Evolutionary conservation across 2,113 vertebrate species (phyloP).

Genomic region (Gavia stellata): DNA sequence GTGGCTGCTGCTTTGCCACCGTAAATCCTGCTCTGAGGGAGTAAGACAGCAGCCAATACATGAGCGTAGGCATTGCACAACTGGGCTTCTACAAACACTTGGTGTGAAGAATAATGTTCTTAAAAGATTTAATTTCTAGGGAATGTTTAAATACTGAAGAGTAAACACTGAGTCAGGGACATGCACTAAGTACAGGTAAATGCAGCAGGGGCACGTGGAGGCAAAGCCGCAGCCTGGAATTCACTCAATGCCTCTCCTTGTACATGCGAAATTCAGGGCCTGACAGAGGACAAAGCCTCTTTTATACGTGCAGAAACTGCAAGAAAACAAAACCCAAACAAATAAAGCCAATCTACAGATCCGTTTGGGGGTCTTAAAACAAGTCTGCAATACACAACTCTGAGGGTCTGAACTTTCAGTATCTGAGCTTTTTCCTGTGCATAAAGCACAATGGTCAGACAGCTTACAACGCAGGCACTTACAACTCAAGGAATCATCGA

Average conservation of each 20-base stretch:
- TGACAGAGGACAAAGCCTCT: conserved; percentile 23
- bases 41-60: conserved; percentile 9
- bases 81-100: conserved; percentile 26
- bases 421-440: rapidly evolving
- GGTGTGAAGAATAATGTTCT: conserved; percentile 35
- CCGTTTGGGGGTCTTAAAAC: background rate
- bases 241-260: conserved; percentile 43
- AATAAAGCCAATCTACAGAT: background rate
- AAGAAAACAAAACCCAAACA: conserved; percentile 19
- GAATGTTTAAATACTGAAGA: conserved; percentile 24
- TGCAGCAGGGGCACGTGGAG: conserved; percentile 22
- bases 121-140: conserved; percentile 49
- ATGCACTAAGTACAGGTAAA: conserved; percentile 42
- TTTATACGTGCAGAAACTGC: background rate
- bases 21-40: conserved; percentile 7
- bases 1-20: conserved; percentile 20
- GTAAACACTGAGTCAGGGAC: conserved; percentile 36
- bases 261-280: background rate
- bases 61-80: conserved; percentile 36
- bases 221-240: conserved; percentile 33
- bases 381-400: background rate
- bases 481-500: rapidly evolving
- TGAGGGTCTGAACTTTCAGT: rapidly evolving
- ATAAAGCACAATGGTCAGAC: background rate
- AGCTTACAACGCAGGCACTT: rapidly evolving